Conservation (phyloP, 2,797 vertebrate species). For the Periparus ater region DNA sequence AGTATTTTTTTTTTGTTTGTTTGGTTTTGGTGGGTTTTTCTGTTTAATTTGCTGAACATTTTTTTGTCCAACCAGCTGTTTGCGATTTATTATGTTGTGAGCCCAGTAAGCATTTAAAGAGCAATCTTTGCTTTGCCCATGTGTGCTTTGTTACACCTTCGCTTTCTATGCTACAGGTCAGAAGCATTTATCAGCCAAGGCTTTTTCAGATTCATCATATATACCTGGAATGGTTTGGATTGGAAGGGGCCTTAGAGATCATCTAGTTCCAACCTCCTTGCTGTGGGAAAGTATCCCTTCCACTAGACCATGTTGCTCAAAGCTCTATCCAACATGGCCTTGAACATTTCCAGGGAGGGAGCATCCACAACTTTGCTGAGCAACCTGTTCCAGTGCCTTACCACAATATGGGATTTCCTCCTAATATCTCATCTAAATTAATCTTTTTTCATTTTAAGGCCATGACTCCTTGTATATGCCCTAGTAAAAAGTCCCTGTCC, state of each 20-base stretch:
- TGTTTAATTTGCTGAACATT: neutral
- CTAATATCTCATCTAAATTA: neutral
- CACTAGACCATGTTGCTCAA: neutral
- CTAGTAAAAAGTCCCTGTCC: neutral
- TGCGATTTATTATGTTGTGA: neutral
- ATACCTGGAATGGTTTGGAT: neutral
- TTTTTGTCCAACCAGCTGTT: neutral
- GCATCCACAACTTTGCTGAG: neutral
- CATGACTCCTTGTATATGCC: neutral
- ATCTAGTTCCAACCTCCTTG: neutral
- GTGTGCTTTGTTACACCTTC: neutral
- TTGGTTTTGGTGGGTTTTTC: neutral
- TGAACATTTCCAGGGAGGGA: neutral
- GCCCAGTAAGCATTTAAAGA: neutral
- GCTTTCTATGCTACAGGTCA: neutral
- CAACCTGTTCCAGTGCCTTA: neutral
- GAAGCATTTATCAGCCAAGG: neutral
- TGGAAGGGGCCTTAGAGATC: neutral
- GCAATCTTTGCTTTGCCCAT: neutral
- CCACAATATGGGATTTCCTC: neutral
- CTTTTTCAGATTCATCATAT: neutral
- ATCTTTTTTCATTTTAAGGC: neutral
- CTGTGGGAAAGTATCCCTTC: neutral
- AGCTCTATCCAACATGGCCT: neutral
- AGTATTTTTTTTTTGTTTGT: neutral